phyloP scores from a whole-genome alignment of 2,113 vertebrate genomes.

The Elgaria multicarinata region DNA sequence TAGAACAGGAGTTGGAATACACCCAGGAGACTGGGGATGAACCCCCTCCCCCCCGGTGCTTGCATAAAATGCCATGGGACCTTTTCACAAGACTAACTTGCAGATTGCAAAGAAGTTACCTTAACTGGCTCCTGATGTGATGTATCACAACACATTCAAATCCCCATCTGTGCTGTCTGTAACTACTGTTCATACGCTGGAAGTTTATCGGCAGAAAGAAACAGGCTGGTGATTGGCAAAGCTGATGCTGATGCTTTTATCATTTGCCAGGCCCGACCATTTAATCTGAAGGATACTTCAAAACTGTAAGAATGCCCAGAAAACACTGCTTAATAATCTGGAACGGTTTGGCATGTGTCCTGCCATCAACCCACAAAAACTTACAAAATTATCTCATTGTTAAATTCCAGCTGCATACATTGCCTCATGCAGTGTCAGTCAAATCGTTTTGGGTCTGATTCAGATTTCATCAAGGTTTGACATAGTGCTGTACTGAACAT shows the following conservation, averaged over 20 bases:
- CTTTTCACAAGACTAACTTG: conserved; percentile 70
- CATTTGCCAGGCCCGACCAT: neutral
- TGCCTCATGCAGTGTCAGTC: conserved; percentile 16
- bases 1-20: conserved; percentile 55
- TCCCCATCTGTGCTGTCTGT: conserved; percentile 76
- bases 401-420: conserved; percentile 42
- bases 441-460: conserved; percentile 24
- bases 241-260: conserved; percentile 13
- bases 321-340: conserved; percentile 25
- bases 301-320: conserved; percentile 31
- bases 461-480: conserved; percentile 12
- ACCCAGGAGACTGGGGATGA: conserved; percentile 57
- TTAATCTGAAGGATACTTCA: conserved; percentile 41
- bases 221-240: conserved; percentile 34
- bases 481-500: neutral
- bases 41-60: conserved; percentile 55
- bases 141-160: conserved; percentile 76
- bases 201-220: conserved; percentile 58
- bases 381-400: conserved; percentile 34
- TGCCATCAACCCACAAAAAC: neutral
- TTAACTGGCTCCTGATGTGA: conserved; percentile 78
- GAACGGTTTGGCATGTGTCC: neutral
- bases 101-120: conserved; percentile 74
- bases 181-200: conserved; percentile 68
- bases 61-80: conserved; percentile 72